Base-by-base conservation (phyloP, 1,140 invertebrate species). In the Drosophila lacertosa region DNA sequence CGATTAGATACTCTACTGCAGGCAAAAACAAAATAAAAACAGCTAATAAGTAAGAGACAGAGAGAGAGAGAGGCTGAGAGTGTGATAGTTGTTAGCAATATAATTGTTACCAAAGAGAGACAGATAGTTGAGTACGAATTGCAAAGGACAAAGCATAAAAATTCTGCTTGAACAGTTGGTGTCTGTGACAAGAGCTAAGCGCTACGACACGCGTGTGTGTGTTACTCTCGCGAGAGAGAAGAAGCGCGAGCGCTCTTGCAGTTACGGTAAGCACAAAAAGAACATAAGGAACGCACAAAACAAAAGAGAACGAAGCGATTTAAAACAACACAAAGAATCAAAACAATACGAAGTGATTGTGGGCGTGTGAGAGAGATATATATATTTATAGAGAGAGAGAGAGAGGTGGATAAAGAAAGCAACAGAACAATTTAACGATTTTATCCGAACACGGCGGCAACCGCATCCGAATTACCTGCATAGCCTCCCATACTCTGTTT, bases 401-500 rank as follows among this genome's bases (percentile, higher is more conserved):
- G 22, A 37, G 11, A 40, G 9, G 20, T 22, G 57, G 4, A 42
- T 35, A 55, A 26, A 9, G n/a, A 26, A 50, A 20, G 35, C 26
- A 67, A 64, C 42, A 67, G 53, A 66, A 26, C 33, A 63, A 71
- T 22, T 40, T 32, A 59, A 63, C 15, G 45, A 42, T 42, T 57
- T 32, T 29, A 70, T 47, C 20, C 53, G 70, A 47, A 40, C 35
- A 54, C 35, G 13, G 47, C 35, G 39, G 48, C 22, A 44, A 26
- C 55, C 42, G 59, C 68, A 58, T 51, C 60, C 80, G 74, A 81
- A 81, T 89, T 89, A 89, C 86, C 86, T 89, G 67, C 67, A 69
- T 73, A 71, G 69, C 48, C 74, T 60, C 82, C 69, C 63, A 91
- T 86, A 89, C 90, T 91, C 81, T 90, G 91, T 79, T 90, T 91